A percentile compares a stretch with the other conserved stretches of the same genome.
Evolutionary conservation across 2,113 vertebrate species (phyloP).

Genomic region (Pterocles burchelli): DNA sequence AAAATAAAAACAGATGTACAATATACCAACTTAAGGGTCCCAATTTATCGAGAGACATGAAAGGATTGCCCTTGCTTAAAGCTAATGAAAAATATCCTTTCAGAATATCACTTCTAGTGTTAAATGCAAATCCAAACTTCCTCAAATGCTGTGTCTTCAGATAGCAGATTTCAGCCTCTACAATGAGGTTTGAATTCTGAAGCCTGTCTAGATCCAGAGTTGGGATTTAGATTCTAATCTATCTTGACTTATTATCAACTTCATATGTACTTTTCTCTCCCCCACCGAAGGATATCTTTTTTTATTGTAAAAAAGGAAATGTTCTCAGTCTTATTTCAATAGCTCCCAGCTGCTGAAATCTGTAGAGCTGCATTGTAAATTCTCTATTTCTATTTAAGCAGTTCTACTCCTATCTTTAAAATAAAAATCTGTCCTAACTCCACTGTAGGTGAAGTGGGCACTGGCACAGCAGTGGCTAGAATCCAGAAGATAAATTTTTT

Average conservation of each 20-base stretch:
- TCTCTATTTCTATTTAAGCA: neutral
- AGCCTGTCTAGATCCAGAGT: neutral
- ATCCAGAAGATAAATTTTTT: neutral
- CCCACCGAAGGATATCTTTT: neutral
- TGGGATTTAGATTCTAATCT: neutral
- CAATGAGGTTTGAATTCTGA: neutral
- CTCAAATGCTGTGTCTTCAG: neutral
- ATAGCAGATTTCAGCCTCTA: neutral
- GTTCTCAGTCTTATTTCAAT: neutral
- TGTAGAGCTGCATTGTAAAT: neutral
- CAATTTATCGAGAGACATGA: neutral
- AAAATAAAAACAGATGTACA: neutral
- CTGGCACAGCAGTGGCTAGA: neutral
- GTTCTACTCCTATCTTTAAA: neutral
- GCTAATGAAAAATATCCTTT: neutral
- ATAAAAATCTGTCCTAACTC: neutral
- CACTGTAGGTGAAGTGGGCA: neutral
- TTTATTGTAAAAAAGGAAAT: neutral
- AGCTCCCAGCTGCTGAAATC: neutral
- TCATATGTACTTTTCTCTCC: neutral
- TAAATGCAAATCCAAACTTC: neutral
- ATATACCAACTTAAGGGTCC: neutral
- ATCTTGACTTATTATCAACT: neutral
- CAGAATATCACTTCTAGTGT: neutral
- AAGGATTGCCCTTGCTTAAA: neutral